Percentiles rank a stretch among this genome's conserved stretches.
Conservation (phyloP, 2,888 invertebrate species). For the Zhuqinia jingwanae region DNA sequence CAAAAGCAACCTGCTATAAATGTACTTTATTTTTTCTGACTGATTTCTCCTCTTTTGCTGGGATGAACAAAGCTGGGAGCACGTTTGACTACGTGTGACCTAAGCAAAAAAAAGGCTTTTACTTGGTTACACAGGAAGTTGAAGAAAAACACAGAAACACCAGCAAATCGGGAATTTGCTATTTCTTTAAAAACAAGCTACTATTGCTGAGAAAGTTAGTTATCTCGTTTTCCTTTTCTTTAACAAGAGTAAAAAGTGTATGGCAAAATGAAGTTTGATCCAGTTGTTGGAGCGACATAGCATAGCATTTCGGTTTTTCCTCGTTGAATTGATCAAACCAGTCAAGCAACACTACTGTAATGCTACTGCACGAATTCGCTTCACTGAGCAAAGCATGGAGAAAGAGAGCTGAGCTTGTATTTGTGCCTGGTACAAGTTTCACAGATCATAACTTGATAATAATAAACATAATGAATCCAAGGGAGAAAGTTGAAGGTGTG, state of each 20-base stretch:
- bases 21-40: conserved; percentile 2
- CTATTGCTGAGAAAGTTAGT: too few species aligned
- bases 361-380: conserved; percentile 21
- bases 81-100: conserved; percentile 37
- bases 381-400: not conserved
- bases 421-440: conserved; percentile 13
- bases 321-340: conserved; percentile 24
- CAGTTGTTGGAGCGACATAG: not conserved
- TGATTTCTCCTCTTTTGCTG: conserved; percentile 27
- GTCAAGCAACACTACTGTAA: not conserved
- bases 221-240: too few species aligned
- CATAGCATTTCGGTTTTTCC: too few species aligned
- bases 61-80: conserved; percentile 25
- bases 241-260: not conserved
- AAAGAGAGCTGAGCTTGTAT: not conserved
- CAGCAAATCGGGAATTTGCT: too few species aligned
- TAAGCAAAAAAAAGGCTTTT: conserved; percentile 33
- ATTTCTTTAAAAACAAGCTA: too few species aligned
- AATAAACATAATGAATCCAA: conserved; percentile 44
- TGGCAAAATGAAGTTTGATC: not conserved
- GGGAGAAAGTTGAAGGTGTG: conserved; percentile 10
- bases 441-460: too few species aligned
- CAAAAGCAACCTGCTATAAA: not conserved
- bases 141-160: too few species aligned
- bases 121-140: conserved; percentile 31